Conservation (phyloP, 1,140 invertebrate species). For the Bactericera cockerelli region DNA sequence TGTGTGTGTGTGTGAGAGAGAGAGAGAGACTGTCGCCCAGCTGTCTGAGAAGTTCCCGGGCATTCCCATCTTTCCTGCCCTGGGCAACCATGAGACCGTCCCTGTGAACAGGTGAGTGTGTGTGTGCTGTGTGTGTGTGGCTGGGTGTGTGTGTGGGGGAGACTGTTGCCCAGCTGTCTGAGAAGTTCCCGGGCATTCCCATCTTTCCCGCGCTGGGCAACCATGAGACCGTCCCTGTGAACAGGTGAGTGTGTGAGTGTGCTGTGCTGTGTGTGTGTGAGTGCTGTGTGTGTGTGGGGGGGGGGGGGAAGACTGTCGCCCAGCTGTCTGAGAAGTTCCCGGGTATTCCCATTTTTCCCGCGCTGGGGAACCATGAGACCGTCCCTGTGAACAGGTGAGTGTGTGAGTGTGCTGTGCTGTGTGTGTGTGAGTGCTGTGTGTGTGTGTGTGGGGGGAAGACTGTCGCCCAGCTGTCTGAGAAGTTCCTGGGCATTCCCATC, state of each 20-base stretch:
- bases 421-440: too few relatives aligned
- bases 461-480: conserved; percentile 63
- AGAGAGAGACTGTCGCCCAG: conserved; percentile 68
- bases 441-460: conserved; percentile 65
- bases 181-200: conserved; percentile 74
- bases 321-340: conserved; percentile 79
- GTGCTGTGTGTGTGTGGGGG: too few relatives aligned
- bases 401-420: too few relatives aligned
- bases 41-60: conserved; percentile 76
- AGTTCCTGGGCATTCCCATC: conserved; percentile 67
- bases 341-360: conserved; percentile 62
- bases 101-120: conserved; percentile 72
- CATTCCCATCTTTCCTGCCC: conserved; percentile 78
- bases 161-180: conserved; percentile 66
- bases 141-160: too few relatives aligned
- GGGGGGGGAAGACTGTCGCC: conserved; percentile 59
- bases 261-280: too few relatives aligned
- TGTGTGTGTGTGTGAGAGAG: too few relatives aligned
- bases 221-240: conserved; percentile 89
- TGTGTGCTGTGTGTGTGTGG: too few relatives aligned
- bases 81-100: conserved; percentile 92
- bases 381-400: not conserved
- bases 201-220: conserved; percentile 92
- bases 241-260: conserved; percentile 58
- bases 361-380: conserved; percentile 56